Conservation (phyloP, 1,140 invertebrate genomes). For the Nebria ingens region DNA sequence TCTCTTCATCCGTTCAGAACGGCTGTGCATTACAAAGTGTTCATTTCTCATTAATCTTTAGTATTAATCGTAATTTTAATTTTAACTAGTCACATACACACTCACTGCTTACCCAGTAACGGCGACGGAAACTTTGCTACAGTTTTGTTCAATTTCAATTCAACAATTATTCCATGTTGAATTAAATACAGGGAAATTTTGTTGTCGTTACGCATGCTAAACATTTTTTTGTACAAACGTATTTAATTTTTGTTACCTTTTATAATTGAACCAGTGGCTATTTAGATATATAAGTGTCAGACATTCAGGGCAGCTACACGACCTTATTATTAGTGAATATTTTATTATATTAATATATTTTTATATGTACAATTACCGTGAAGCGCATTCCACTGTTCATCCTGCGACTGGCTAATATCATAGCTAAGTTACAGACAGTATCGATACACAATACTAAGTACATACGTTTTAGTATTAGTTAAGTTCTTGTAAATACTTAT, state of each 20-base stretch:
- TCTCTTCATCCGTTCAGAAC: constrained; percentile 24
- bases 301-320: neutral
- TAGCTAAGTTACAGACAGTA: neutral
- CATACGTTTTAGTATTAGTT: constrained; percentile 13
- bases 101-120: constrained; percentile 17
- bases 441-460: neutral
- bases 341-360: no score
- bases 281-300: neutral
- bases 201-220: neutral
- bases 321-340: neutral
- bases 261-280: neutral
- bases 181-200: neutral
- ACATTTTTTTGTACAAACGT: neutral
- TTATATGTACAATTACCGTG: no score
- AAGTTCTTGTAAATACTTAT: constrained; percentile 16
- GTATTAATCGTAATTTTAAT: constrained; percentile 22
- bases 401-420: neutral
- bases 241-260: neutral
- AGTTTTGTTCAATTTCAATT: constrained; percentile 18
- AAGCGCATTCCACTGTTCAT: neutral
- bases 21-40: constrained; percentile 31
- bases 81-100: constrained; percentile 27
- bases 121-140: constrained; percentile 13
- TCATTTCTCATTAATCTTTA: constrained; percentile 24
- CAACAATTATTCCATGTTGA: constrained; percentile 21